These are phyloP conservation scores for Lepidurus apus DNA, from an alignment of 1,140 invertebrate genomes.

Conservation along the genomic window DNA sequence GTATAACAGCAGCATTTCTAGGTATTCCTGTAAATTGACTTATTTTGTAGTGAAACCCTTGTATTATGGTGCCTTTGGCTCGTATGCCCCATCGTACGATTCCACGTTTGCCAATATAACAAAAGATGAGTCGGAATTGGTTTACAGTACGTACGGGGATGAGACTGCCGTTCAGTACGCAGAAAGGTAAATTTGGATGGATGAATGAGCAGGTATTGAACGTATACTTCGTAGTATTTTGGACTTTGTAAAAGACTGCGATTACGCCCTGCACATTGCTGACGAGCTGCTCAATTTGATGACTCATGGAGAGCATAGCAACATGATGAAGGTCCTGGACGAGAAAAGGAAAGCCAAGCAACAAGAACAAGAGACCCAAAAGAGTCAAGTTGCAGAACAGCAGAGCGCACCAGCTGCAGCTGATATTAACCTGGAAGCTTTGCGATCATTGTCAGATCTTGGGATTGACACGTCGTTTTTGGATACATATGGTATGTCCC, in stretches of 20 bases:
- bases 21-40: slow-evolving; percentile 16
- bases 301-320: slow-evolving; percentile 76
- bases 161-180: slow-evolving; percentile 82
- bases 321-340: slow-evolving; percentile 62
- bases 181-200: slow-evolving; percentile 52
- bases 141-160: slow-evolving; percentile 86
- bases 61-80: slow-evolving; percentile 90
- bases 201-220: neutral
- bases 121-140: slow-evolving; percentile 86
- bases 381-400: slow-evolving; percentile 31
- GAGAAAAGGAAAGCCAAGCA: slow-evolving; percentile 56
- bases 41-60: slow-evolving; percentile 67
- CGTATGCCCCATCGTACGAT: slow-evolving; percentile 91
- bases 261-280: slow-evolving; percentile 73
- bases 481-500: slow-evolving; percentile 60
- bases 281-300: slow-evolving; percentile 76
- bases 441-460: slow-evolving; percentile 64
- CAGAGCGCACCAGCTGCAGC: slow-evolving; percentile 45
- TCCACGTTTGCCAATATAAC: slow-evolving; percentile 89
- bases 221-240: slow-evolving; percentile 53
- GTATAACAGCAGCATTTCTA: slow-evolving; percentile 41
- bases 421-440: slow-evolving; percentile 66
- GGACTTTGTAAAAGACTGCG: slow-evolving; percentile 76
- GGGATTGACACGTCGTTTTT: slow-evolving; percentile 83
- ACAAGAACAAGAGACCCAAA: slow-evolving; percentile 43